These are phyloP conservation scores for Pangasius krempfi DNA, from an alignment of 2,797 vertebrate species.

Conservation along the genomic window DNA sequence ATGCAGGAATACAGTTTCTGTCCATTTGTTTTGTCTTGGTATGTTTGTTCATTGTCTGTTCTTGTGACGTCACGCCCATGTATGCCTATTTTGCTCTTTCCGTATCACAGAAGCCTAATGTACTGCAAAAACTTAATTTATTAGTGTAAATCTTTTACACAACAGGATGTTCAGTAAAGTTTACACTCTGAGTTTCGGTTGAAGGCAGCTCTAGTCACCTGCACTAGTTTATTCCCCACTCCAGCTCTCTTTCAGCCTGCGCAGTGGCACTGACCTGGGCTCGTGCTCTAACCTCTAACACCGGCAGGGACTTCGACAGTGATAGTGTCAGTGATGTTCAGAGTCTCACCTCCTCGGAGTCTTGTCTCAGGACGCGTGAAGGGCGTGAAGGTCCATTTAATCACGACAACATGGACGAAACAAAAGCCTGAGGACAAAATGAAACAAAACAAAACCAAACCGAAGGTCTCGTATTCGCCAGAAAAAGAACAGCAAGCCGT, in stretches of 20 bases:
- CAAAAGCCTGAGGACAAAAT: neutral
- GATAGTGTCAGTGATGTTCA: neutral
- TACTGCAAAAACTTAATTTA: neutral
- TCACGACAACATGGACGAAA: neutral
- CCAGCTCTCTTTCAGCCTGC: neutral
- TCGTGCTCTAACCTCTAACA: neutral
- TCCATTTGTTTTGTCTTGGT: neutral
- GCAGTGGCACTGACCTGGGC: no score
- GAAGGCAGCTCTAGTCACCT: neutral
- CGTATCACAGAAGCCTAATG: neutral
- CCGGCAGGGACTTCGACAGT: no score
- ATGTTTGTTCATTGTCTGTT: neutral
- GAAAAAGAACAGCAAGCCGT: no score
- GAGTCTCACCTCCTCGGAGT: conserved; percentile 19
- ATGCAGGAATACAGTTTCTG: neutral
- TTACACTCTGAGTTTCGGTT: neutral
- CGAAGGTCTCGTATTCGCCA: neutral
- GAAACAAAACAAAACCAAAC: neutral
- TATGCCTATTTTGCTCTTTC: neutral
- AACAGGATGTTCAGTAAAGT: neutral
- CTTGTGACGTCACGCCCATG: neutral
- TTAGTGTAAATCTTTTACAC: neutral
- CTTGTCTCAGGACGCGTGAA: neutral
- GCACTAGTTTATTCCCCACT: neutral
- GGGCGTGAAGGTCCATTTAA: neutral